These are phyloP conservation scores for Cerastoderma edule DNA, from an alignment of 2,888 invertebrate genomes.

Conservation along the genomic window DNA sequence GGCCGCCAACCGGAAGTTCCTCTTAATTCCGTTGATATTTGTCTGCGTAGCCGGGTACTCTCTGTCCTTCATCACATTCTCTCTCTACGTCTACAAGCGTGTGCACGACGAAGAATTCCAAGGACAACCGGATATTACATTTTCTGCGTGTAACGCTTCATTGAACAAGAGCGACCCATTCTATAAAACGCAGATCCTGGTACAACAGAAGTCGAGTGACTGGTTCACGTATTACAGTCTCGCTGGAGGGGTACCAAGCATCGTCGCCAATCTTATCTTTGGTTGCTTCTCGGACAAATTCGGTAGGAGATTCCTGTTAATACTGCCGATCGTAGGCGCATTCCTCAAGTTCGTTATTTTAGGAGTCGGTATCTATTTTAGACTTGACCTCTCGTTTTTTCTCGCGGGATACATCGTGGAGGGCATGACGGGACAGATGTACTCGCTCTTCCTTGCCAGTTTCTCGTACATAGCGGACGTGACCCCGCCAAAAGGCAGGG, in stretches of 20 bases:
- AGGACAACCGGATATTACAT: conserved; percentile 24
- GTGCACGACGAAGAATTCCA: conserved; percentile 48
- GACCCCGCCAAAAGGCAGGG: conserved; percentile 39
- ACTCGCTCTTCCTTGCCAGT: conserved; percentile 50
- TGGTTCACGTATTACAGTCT: conserved; percentile 47
- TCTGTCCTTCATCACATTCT: conserved; percentile 26
- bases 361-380: conserved; percentile 55
- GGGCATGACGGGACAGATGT: conserved; percentile 60
- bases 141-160: conserved; percentile 24
- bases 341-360: conserved; percentile 29
- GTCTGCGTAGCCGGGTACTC: conserved; percentile 41
- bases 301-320: conserved; percentile 60
- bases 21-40: conserved; percentile 54
- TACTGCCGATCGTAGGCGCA: conserved; percentile 45
- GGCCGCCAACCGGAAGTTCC: conserved; percentile 31
- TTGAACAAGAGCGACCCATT: conserved; percentile 47
- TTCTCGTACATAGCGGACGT: conserved; percentile 60
- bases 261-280: conserved; percentile 54
- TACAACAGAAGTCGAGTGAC: conserved; percentile 47
- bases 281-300: conserved; percentile 60
- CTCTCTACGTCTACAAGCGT: conserved; percentile 42
- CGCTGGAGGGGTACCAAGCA: conserved; percentile 48
- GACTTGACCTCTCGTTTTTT: conserved; percentile 47
- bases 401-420: conserved; percentile 54
- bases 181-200: conserved; percentile 38